Evolutionary conservation across 1,140 invertebrate genomes (phyloP).

Genomic region (Brachionus asplanchnoidis): DNA sequence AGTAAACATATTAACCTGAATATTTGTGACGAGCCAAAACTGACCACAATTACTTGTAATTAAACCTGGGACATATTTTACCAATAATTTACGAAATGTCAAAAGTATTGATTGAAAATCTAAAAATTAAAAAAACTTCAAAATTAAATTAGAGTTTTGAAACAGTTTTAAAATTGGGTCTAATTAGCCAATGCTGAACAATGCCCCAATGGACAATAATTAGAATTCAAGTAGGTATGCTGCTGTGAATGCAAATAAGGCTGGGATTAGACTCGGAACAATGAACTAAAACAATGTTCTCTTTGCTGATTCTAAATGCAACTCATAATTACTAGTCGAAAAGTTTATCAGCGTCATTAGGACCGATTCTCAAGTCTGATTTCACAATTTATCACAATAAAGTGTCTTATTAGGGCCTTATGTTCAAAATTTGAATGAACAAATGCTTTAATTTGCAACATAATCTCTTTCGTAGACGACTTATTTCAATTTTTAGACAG

Average conservation of each 20-base stretch:
- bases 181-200: slow-evolving; percentile 11
- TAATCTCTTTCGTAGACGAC: slow-evolving; percentile 30
- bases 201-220: slow-evolving; percentile 29
- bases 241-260: slow-evolving; percentile 30
- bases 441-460: slow-evolving; percentile 25
- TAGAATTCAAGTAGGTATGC: slow-evolving; percentile 21
- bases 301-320: not conserved
- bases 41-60: slow-evolving; percentile 26
- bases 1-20: slow-evolving; percentile 35
- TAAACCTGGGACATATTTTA: not conserved
- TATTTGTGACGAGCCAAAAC: not conserved
- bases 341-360: not conserved
- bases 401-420: not conserved
- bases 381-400: slow-evolving; percentile 29
- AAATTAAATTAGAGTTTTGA: not conserved
- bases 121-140: slow-evolving; percentile 3
- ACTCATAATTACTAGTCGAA: not conserved
- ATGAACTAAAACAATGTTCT: slow-evolving; percentile 13
- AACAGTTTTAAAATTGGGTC: not conserved
- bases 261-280: not conserved
- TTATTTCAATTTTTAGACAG: not conserved
- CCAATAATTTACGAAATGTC: slow-evolving; percentile 3
- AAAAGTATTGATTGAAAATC: slow-evolving; percentile 12
- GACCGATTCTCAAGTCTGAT: not conserved
- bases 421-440: not conserved